Percentiles rank a stretch among this genome's conserved stretches.
Evolutionary conservation across 2,888 invertebrate genomes (phyloP).

Genomic region (Agonum fuliginosum): DNA sequence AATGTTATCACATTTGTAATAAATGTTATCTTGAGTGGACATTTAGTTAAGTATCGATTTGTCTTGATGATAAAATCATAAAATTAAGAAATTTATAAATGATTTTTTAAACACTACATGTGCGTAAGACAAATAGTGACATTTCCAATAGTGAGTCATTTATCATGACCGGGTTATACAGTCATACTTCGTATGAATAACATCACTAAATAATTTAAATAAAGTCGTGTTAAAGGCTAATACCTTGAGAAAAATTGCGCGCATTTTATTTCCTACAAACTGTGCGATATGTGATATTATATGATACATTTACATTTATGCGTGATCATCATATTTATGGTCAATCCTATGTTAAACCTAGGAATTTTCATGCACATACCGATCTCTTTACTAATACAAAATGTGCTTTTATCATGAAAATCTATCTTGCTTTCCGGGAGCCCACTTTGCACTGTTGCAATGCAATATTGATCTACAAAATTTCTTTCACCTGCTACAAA

Average conservation of each 20-base stretch:
- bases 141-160: conserved; percentile 47
- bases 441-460: too few species aligned
- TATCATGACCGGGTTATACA: conserved; percentile 25
- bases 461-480: conserved; percentile 24
- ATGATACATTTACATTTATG: conserved; percentile 35
- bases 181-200: conserved; percentile 47
- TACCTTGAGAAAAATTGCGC: conserved; percentile 25
- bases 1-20: conserved; percentile 45
- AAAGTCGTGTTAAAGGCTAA: conserved; percentile 13
- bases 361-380: conserved; percentile 10
- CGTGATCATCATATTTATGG: conserved; percentile 27
- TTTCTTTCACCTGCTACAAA: background rate
- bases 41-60: conserved; percentile 46
- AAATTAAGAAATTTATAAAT: conserved; percentile 34
- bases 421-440: conserved; percentile 5
- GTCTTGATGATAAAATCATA: conserved; percentile 42
- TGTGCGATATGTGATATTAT: conserved; percentile 35
- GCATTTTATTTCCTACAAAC: conserved; percentile 27
- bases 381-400: background rate
- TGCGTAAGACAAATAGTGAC: conserved; percentile 16
- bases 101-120: background rate
- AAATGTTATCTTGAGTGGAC: conserved; percentile 48
- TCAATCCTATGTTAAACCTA: conserved; percentile 21
- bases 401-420: conserved; percentile 12
- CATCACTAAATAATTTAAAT: conserved; percentile 32